Evolutionary conservation across 2,888 invertebrate genomes (phyloP).

Genomic region (Pyrrhia umbra): DNA sequence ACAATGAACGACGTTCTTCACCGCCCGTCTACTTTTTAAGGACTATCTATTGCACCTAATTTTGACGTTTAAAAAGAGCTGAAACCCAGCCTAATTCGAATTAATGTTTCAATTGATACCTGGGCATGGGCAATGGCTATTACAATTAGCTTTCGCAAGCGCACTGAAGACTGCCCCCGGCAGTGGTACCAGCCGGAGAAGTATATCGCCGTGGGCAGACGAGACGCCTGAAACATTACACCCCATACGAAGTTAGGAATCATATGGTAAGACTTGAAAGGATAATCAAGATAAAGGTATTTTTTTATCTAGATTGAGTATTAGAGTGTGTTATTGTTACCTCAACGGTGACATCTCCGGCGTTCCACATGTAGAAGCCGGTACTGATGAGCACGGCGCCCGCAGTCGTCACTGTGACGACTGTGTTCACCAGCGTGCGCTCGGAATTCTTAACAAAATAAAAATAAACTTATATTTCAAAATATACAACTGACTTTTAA

Average conservation of each 20-base stretch:
- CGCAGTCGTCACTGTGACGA: conserved; percentile 48
- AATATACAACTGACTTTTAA: too few species aligned
- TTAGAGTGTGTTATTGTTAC: background rate
- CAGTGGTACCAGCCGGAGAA: conserved; percentile 72
- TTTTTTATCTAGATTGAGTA: too few species aligned
- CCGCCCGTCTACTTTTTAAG: too few species aligned
- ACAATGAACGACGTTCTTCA: too few species aligned
- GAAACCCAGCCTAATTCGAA: too few species aligned
- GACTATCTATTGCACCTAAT: too few species aligned
- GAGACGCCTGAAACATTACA: conserved; percentile 53
- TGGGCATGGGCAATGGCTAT: conserved; percentile 66
- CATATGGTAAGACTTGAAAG: too few species aligned
- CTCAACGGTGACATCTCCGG: conserved; percentile 38
- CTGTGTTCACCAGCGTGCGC: conserved; percentile 61
- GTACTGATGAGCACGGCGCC: conserved; percentile 63
- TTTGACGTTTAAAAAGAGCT: too few species aligned
- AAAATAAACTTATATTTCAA: too few species aligned
- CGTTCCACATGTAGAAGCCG: conserved; percentile 42
- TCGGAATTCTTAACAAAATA: conserved; percentile 63
- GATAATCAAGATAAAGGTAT: too few species aligned
- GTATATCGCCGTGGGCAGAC: conserved; percentile 71
- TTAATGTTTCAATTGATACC: too few species aligned
- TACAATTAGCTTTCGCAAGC: conserved; percentile 62
- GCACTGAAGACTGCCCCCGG: conserved; percentile 45
- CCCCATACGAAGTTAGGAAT: background rate